Percentiles rank a stretch among this genome's conserved stretches.
Evolutionary conservation across 2,113 vertebrate genomes (phyloP).

Genomic region (Lophotis ruficrista): DNA sequence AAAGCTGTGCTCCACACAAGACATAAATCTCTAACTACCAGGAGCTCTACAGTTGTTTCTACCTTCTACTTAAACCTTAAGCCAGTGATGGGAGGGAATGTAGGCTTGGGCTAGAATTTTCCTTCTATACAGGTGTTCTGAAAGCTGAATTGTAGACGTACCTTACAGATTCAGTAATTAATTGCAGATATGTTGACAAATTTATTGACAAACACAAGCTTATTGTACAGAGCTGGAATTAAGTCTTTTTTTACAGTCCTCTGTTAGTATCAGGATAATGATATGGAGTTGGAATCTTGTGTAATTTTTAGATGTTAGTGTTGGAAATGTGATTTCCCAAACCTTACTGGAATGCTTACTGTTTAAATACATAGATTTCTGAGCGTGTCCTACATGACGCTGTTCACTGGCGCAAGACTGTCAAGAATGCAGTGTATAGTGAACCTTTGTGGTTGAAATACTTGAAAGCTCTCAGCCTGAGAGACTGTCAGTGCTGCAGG

Average conservation of each 20-base stretch:
- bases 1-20: not conserved
- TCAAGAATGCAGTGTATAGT: rapidly evolving
- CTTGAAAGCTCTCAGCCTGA: not conserved
- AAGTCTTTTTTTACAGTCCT: not conserved
- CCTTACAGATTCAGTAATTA: not conserved
- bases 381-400: not conserved
- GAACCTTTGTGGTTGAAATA: not conserved
- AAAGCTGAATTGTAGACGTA: not conserved
- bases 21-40: not conserved
- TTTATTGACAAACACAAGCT: not conserved
- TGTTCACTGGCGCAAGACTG: not conserved
- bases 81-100: not conserved
- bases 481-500: not conserved
- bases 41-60: not conserved
- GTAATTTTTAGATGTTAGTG: not conserved
- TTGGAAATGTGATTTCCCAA: not conserved
- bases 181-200: not conserved
- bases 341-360: not conserved
- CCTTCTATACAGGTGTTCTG: not conserved
- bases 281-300: not conserved
- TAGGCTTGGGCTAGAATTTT: not conserved
- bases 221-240: not conserved
- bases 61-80: not conserved
- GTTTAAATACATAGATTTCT: not conserved
- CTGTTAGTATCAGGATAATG: not conserved